Percentiles rank a stretch among this genome's conserved stretches.
Conservation (phyloP, 2,113 vertebrate species). For the Rhabdomys dilectus region DNA sequence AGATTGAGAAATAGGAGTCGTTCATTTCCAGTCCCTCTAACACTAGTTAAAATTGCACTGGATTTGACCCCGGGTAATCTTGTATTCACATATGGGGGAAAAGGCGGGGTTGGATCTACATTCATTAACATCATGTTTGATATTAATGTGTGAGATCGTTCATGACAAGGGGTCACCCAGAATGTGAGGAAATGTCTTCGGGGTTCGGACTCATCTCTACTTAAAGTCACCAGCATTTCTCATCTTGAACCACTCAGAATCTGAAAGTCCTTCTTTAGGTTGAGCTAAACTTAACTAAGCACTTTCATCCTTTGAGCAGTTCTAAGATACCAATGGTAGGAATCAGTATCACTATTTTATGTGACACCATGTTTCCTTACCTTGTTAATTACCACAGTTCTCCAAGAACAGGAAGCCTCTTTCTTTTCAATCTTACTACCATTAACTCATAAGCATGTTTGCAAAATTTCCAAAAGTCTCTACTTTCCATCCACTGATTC, state of each 20-base stretch:
- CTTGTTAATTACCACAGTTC: neutral
- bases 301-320: conserved; percentile 38
- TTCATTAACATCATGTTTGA: conserved; percentile 6
- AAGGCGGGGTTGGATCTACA: neutral
- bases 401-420: conserved; percentile 4
- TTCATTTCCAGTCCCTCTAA: neutral
- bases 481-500: neutral
- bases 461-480: neutral
- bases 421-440: neutral
- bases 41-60: neutral
- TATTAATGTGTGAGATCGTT: neutral
- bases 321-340: conserved; percentile 17
- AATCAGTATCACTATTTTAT: conserved; percentile 17
- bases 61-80: neutral
- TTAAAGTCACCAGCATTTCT: conserved; percentile 32
- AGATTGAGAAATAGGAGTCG: neutral
- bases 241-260: conserved; percentile 50
- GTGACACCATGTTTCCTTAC: neutral
- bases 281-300: conserved; percentile 10
- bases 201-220: neutral
- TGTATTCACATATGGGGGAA: conserved; percentile 31
- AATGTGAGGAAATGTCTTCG: conserved; percentile 3
- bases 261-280: conserved; percentile 54
- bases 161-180: neutral
- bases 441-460: neutral